Base-by-base conservation (phyloP, 2,113 vertebrate species). In the Castor canadensis region DNA sequence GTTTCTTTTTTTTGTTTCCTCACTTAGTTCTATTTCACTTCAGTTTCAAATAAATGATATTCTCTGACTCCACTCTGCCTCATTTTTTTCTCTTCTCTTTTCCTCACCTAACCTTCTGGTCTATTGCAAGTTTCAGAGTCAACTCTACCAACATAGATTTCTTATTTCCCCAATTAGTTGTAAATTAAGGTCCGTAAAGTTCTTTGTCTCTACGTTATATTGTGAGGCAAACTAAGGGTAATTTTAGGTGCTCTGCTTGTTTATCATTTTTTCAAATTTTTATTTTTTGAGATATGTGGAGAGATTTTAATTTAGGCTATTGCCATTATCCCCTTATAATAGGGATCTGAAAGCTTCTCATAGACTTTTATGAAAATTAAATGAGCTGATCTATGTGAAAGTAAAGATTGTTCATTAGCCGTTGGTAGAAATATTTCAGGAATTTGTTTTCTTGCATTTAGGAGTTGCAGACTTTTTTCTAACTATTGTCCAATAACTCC, bases 301-400 rank as follows among this genome's bases (percentile, higher is more conserved):
- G 19, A 93, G 40, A 95, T 95, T 76, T 71, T 93, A 91, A 90
- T 90, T 95, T 84, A 90, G 72, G 43, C 71, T 86, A 30, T 54
- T 87, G 64, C 10, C 56, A 52, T 89, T 89, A 82, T 86, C 43
- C 35, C n/a, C n/a, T n/a, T n/a, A n/a, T n/a, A n/a, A n/a, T 69
- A 22, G 72, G 52, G 88, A 93, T 76, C 88, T 87, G 26, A 49
- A 84, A 94, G 58, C 28, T 76, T 95, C 69, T 92, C 58, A 40
- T n/a, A 90, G 60, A 73, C 43, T 90, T 96, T 95, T 79, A 93
- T 96, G 91, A 92, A 86, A 94, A 90, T 66, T 71, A 90, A 96
- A 87, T 87, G 81, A 97, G 71, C 40, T 84, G 80, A 92, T 95
- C 84, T 96, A 28, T 60, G 79, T 83, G 82, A 93, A 87, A 93